Evolutionary conservation across 2,113 vertebrate species (phyloP).

Genomic region (Coregonus clupeaformis): DNA sequence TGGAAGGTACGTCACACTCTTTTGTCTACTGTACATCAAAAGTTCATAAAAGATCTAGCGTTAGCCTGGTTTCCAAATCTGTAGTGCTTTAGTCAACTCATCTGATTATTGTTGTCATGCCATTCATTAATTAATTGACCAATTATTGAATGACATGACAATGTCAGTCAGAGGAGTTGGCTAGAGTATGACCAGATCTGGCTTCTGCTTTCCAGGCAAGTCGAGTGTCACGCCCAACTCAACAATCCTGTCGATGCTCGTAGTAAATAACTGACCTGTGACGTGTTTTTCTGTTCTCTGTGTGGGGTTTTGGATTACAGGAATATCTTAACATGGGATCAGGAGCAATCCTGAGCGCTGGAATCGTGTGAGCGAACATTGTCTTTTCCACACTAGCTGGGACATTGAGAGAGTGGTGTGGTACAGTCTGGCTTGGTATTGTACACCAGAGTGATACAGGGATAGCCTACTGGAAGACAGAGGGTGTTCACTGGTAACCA

Average conservation of each 20-base stretch:
- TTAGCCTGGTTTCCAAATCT: too few species aligned
- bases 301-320: not conserved
- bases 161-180: too few species aligned
- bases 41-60: too few species aligned
- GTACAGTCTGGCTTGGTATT: too few species aligned
- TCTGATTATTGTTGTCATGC: too few species aligned
- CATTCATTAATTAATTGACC: too few species aligned
- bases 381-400: not conserved
- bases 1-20: slow-evolving; percentile 83
- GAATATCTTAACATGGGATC: not conserved
- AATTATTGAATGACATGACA: too few species aligned
- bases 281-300: not conserved
- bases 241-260: not conserved
- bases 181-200: too few species aligned
- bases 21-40: too few species aligned
- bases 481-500: not conserved
- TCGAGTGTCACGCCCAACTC: too few species aligned
- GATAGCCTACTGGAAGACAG: not conserved
- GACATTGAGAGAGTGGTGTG: not conserved
- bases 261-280: not conserved
- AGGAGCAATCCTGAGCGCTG: not conserved
- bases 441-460: too few species aligned
- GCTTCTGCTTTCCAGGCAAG: too few species aligned
- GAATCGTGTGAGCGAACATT: not conserved
- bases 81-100: not conserved